A percentile compares a stretch with the other conserved stretches of the same genome.
Conservation (phyloP, 2,888 invertebrate species). For the Sphaerophoria rueppellii region DNA sequence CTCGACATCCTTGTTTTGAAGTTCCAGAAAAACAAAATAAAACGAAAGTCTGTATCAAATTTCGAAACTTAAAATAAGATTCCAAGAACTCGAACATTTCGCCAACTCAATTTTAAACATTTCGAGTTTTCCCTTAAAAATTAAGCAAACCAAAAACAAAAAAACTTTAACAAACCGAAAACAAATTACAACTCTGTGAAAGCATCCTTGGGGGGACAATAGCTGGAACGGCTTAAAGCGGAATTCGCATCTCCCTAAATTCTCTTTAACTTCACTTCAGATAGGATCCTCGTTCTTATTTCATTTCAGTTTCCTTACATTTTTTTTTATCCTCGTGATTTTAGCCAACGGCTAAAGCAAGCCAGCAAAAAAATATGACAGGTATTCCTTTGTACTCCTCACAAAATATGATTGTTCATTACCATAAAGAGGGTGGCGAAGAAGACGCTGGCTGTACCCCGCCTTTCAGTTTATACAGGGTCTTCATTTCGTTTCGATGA, state of each 20-base stretch:
- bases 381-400: constrained; percentile 69
- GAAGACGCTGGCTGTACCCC: constrained; percentile 6
- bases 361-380: constrained; percentile 42
- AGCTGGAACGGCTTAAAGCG: constrained; percentile 55
- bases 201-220: constrained; percentile 60
- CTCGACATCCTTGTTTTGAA: not conserved
- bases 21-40: not conserved
- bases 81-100: not conserved
- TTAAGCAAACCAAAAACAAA: not conserved
- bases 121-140: not conserved
- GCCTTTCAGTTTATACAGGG: constrained; percentile 36
- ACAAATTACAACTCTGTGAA: constrained; percentile 67
- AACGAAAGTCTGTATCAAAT: constrained; percentile 1
- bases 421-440: constrained; percentile 61
- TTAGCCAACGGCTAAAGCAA: constrained; percentile 65
- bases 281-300: constrained; percentile 36
- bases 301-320: not conserved
- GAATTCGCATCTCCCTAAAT: constrained; percentile 40
- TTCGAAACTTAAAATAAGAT: constrained; percentile 24
- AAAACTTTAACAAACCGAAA: constrained; percentile 57
- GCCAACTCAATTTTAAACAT: constrained; percentile 11
- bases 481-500: constrained; percentile 63
- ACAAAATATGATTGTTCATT: constrained; percentile 73
- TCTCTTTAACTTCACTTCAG: constrained; percentile 12
- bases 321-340: constrained; percentile 45